Percentiles rank a stretch among this genome's conserved stretches.
phyloP scores from a whole-genome alignment of 2,888 invertebrate species.

The Autographa gamma region DNA sequence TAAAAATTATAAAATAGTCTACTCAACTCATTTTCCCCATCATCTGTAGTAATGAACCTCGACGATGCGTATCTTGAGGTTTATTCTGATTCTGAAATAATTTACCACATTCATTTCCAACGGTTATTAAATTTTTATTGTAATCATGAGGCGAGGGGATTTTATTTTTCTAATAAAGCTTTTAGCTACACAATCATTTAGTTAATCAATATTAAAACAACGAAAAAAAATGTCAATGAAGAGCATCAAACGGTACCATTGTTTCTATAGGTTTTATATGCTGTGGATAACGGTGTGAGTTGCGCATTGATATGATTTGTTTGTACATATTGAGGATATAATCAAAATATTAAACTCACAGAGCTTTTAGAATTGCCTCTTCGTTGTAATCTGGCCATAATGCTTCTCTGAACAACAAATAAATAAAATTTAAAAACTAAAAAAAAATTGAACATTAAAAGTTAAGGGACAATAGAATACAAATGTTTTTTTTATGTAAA shows the following conservation, averaged over 20 bases:
- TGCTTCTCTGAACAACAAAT: conserved; percentile 24
- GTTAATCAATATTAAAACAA: too few relatives aligned
- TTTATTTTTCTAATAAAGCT: too few relatives aligned
- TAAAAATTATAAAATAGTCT: not conserved
- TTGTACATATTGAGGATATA: not conserved
- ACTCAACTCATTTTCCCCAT: conserved; percentile 30
- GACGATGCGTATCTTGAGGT: not conserved
- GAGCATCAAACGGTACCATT: not conserved
- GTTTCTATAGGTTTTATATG: not conserved
- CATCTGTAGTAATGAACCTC: conserved; percentile 1
- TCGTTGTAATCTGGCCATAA: conserved; percentile 23
- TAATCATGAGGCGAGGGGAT: too few relatives aligned
- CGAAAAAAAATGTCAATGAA: too few relatives aligned
- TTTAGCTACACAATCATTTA: too few relatives aligned
- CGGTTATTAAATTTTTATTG: too few relatives aligned
- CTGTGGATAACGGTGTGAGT: too few relatives aligned
- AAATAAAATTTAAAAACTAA: not conserved
- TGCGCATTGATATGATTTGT: too few relatives aligned
- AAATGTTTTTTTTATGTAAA: not conserved
- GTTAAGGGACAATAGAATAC: not conserved
- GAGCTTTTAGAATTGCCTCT: not conserved
- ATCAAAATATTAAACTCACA: conserved; percentile 21
- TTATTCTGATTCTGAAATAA: not conserved
- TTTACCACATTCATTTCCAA: not conserved
- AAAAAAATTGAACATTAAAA: not conserved